Conservation (phyloP, 2,113 vertebrate species). For the Ctenodactylus gundi region DNA sequence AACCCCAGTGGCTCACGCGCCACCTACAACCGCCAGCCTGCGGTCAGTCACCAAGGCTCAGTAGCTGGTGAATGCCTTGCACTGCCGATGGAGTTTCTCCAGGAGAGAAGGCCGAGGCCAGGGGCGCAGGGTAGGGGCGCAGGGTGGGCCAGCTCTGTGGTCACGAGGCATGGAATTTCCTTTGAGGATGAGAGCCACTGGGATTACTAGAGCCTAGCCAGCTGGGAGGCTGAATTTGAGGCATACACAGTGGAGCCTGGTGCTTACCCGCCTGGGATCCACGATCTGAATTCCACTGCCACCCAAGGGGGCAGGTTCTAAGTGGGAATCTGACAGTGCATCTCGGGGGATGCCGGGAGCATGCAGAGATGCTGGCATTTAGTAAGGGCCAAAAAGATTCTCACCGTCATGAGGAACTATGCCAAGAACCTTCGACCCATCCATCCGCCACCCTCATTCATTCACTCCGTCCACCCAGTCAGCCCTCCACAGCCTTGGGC, state of each 20-base stretch:
- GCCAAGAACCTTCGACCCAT: rapidly evolving
- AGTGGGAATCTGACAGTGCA: rapidly evolving
- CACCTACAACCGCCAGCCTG: not conserved
- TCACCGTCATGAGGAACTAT: rapidly evolving
- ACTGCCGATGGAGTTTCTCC: not conserved
- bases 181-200: not conserved
- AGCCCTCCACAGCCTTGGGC: rapidly evolving
- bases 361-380: rapidly evolving
- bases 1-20: not conserved
- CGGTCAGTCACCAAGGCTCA: not conserved
- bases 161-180: not conserved
- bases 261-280: rapidly evolving
- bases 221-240: not conserved
- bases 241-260: not conserved
- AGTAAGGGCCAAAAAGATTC: rapidly evolving
- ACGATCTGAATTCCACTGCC: not conserved
- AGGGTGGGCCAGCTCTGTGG: not conserved
- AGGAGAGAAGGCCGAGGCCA: not conserved
- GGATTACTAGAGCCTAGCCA: too few relatives aligned
- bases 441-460: not conserved
- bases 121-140: not conserved
- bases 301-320: too few relatives aligned
- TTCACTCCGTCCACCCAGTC: not conserved
- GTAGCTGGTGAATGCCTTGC: not conserved
- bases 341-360: not conserved